phyloP scores from a whole-genome alignment of 2,797 vertebrate genomes.

The Semaprochilodus insignis region DNA sequence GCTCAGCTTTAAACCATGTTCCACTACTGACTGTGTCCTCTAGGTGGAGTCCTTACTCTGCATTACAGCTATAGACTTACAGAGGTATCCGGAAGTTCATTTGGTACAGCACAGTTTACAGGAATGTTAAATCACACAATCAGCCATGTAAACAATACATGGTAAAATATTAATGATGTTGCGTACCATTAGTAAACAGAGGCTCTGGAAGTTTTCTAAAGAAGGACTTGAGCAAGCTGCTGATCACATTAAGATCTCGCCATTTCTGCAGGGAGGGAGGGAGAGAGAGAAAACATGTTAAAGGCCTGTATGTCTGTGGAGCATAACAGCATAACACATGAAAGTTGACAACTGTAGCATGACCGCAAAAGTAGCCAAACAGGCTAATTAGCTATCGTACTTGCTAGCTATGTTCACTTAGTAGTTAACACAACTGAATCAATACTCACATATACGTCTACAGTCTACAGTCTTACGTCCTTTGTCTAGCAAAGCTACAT shows the following conservation, averaged over 20 bases:
- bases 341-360: too few species aligned
- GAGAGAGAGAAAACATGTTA: background rate
- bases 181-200: slow-evolving; percentile 96
- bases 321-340: too few species aligned
- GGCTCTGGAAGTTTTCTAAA: slow-evolving; percentile 98
- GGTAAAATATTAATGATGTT: background rate
- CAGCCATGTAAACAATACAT: background rate
- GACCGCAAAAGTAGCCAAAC: too few species aligned
- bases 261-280: slow-evolving; percentile 86
- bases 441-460: too few species aligned
- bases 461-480: too few species aligned
- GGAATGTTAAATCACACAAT: background rate
- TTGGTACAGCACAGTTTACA: background rate
- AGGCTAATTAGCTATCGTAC: too few species aligned
- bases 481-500: too few species aligned
- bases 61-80: background rate
- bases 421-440: too few species aligned
- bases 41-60: slow-evolving; percentile 47
- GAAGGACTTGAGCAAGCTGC: slow-evolving; percentile 98
- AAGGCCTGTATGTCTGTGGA: too few species aligned
- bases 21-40: slow-evolving; percentile 9
- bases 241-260: slow-evolving; percentile 97
- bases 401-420: too few species aligned
- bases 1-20: too few species aligned
- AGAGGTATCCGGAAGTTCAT: background rate